Evolutionary conservation across 2,797 vertebrate species (phyloP).

Genomic region (Alauda arvensis): DNA sequence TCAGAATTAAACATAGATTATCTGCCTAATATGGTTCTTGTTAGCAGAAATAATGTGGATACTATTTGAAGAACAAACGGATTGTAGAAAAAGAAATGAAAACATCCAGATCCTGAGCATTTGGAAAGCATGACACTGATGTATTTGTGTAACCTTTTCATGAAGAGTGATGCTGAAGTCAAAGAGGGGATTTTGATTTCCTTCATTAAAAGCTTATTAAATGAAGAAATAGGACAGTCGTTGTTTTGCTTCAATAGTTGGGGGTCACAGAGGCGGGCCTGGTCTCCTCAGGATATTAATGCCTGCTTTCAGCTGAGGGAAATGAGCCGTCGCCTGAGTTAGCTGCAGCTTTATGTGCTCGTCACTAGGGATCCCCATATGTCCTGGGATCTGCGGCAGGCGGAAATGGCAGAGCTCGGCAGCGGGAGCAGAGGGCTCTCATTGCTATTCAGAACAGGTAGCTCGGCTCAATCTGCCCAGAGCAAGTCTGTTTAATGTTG

Average conservation of each 20-base stretch:
- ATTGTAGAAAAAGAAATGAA: conserved; percentile 17
- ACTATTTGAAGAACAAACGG: conserved; percentile 6
- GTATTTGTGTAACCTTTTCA: conserved; percentile 71
- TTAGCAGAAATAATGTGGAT: conserved; percentile 6
- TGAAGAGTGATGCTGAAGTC: conserved; percentile 48
- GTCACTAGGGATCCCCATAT: conserved; percentile 79
- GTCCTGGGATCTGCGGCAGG: conserved; percentile 69
- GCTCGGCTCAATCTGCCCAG: conserved; percentile 68
- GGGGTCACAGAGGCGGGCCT: conserved; percentile 69
- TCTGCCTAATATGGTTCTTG: not conserved
- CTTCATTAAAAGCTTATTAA: conserved; percentile 80
- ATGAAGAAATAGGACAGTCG: conserved; percentile 71
- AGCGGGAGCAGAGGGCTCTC: conserved; percentile 64
- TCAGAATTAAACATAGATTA: not conserved
- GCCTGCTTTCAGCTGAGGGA: conserved; percentile 75
- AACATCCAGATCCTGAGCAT: conserved; percentile 31
- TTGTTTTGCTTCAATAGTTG: conserved; percentile 68
- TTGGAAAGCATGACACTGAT: conserved; percentile 59
- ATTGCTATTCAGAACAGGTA: conserved; percentile 77
- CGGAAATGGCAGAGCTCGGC: conserved; percentile 56
- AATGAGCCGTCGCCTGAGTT: conserved; percentile 74
- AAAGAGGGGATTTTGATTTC: conserved; percentile 62
- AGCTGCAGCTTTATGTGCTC: conserved; percentile 73
- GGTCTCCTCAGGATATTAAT: conserved; percentile 78
- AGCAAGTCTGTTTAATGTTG: conserved; percentile 79